Evolutionary conservation across 2,888 invertebrate genomes (phyloP).

Genomic region (Pediacus dermestoides): DNA sequence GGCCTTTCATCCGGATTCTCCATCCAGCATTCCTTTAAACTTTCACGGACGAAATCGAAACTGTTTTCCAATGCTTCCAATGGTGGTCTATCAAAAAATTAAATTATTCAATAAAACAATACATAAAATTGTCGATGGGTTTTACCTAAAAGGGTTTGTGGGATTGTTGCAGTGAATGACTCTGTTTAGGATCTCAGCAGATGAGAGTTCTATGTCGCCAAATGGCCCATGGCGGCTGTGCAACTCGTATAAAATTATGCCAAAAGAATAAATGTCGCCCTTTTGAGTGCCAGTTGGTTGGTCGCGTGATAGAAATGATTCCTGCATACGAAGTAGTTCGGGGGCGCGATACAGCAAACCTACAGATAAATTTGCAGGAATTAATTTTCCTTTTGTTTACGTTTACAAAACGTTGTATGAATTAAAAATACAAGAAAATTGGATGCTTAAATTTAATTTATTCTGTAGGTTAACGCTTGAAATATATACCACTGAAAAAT

Average conservation of each 20-base stretch:
- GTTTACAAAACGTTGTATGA: too few species aligned
- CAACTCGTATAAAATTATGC: slow-evolving; percentile 83
- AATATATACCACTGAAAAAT: too few species aligned
- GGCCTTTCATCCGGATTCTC: slow-evolving; percentile 77
- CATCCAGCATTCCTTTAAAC: slow-evolving; percentile 82
- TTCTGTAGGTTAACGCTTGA: too few species aligned
- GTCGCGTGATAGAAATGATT: slow-evolving; percentile 38
- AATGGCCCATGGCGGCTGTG: slow-evolving; percentile 84
- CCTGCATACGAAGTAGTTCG: slow-evolving; percentile 63
- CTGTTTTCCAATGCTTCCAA: slow-evolving; percentile 73
- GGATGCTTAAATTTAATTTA: too few species aligned
- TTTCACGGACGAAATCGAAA: slow-evolving; percentile 83
- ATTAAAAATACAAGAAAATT: too few species aligned
- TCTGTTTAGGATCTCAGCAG: slow-evolving; percentile 63
- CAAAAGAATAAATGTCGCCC: slow-evolving; percentile 84
- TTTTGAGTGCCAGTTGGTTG: slow-evolving; percentile 61
- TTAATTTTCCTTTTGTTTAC: too few species aligned
- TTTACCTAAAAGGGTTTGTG: slow-evolving; percentile 59
- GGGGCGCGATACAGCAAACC: slow-evolving; percentile 78
- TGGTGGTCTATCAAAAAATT: slow-evolving; percentile 62
- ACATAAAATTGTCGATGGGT: not conserved
- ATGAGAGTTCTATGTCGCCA: slow-evolving; percentile 64
- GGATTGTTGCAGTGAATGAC: slow-evolving; percentile 55
- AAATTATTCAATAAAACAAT: slow-evolving; percentile 5
- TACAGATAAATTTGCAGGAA: slow-evolving; percentile 47